A percentile compares a stretch with the other conserved stretches of the same genome.
These are phyloP conservation scores for Rhynchophorus ferrugineus DNA, from an alignment of 1,140 invertebrate genomes.

Conservation along the genomic window DNA sequence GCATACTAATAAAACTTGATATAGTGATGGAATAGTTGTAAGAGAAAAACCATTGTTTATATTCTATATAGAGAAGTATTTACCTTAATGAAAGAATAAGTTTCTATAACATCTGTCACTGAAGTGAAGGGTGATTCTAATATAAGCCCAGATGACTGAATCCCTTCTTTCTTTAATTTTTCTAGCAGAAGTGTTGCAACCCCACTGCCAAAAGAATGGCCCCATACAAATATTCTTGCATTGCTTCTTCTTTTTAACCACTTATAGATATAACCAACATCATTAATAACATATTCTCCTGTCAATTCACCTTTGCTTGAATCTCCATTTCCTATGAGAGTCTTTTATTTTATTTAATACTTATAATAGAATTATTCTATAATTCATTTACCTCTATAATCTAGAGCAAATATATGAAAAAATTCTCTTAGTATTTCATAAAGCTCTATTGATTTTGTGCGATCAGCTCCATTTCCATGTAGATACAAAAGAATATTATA, in stretches of 20 bases:
- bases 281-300: conserved; percentile 75
- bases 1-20: too few species aligned
- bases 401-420: conserved; percentile 82
- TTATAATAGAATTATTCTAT: too few species aligned
- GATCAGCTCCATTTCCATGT: conserved; percentile 87
- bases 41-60: too few species aligned
- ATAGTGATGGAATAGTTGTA: too few species aligned
- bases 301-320: conserved; percentile 61
- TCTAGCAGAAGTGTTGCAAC: conserved; percentile 56
- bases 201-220: conserved; percentile 75
- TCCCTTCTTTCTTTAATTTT: conserved; percentile 49
- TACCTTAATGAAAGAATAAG: conserved; percentile 69
- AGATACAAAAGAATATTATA: conserved; percentile 67
- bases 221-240: conserved; percentile 72
- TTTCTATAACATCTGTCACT: conserved; percentile 69
- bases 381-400: conserved; percentile 88
- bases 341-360: too few species aligned
- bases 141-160: conserved; percentile 59
- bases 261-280: conserved; percentile 68
- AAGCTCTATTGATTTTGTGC: conserved; percentile 64
- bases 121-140: conserved; percentile 86
- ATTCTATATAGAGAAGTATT: too few species aligned
- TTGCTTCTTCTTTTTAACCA: conserved; percentile 60
- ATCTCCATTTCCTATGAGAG: conserved; percentile 78
- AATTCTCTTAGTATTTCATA: conserved; percentile 73